Conservation (phyloP, 2,888 invertebrate genomes). For the Miltochrista miniata region DNA sequence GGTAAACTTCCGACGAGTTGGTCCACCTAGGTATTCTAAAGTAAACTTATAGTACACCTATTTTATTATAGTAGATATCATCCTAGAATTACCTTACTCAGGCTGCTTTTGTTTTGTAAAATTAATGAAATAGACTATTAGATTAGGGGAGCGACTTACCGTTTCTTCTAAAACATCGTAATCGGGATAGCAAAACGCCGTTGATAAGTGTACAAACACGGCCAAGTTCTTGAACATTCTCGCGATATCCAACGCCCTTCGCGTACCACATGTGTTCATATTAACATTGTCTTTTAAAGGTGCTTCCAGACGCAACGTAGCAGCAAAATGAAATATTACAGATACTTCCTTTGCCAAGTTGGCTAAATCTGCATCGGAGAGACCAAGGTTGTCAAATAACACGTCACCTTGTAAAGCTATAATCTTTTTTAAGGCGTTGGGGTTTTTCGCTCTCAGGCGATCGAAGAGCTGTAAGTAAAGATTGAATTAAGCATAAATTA, state of each 20-base stretch:
- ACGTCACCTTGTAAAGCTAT: conserved; percentile 90
- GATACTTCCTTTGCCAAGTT: conserved; percentile 87
- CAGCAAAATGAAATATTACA: conserved; percentile 96
- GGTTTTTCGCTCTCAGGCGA: conserved; percentile 85
- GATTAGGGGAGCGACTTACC: conserved; percentile 40
- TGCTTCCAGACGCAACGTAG: conserved; percentile 95
- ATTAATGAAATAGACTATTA: too few relatives aligned
- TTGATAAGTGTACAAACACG: conserved; percentile 94
- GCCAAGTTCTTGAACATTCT: conserved; percentile 89
- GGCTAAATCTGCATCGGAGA: conserved; percentile 84
- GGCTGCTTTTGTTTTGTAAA: too few relatives aligned
- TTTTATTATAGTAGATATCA: too few relatives aligned
- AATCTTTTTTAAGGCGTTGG: conserved; percentile 88
- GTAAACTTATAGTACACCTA: too few relatives aligned
- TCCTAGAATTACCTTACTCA: too few relatives aligned
- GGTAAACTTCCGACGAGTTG: too few relatives aligned
- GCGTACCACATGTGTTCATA: conserved; percentile 96
- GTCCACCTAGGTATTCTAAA: too few relatives aligned
- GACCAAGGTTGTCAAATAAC: conserved; percentile 84
- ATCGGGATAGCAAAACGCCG: conserved; percentile 98
- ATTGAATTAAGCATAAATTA: neutral
- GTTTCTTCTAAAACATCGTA: conserved; percentile 77
- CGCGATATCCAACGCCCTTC: conserved; percentile 89
- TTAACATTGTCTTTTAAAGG: conserved; percentile 92
- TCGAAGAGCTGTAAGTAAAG: conserved; percentile 86